Conservation (phyloP, 2,113 vertebrate species). For the Ochotona princeps region DNA sequence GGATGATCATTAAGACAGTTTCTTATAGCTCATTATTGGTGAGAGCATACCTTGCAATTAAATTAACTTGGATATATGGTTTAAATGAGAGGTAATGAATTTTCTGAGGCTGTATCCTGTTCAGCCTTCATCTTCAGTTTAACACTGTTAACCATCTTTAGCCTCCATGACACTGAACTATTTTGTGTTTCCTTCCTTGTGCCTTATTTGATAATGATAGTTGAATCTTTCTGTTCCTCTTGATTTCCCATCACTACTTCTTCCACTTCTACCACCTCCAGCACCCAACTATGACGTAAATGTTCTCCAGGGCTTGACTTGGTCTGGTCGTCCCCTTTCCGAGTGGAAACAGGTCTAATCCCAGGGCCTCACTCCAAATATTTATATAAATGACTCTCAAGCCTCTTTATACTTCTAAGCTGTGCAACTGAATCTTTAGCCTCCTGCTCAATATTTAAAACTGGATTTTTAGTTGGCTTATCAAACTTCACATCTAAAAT, state of each 20-base stretch:
- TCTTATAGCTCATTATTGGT: background rate
- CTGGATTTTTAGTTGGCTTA: background rate
- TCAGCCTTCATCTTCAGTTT: background rate
- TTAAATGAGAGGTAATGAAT: background rate
- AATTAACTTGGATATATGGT: constrained; percentile 35
- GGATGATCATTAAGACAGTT: background rate
- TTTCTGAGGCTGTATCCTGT: background rate
- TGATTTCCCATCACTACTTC: background rate
- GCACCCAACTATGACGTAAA: background rate
- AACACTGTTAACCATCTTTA: background rate
- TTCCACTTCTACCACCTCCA: background rate
- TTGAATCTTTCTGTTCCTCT: background rate
- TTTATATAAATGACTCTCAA: background rate
- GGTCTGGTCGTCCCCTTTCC: background rate
- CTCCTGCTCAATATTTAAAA: background rate
- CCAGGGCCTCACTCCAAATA: background rate
- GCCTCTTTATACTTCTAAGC: background rate
- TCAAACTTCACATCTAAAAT: background rate
- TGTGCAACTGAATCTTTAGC: background rate
- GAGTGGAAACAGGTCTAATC: background rate
- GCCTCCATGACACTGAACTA: background rate
- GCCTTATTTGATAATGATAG: background rate
- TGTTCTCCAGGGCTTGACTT: background rate
- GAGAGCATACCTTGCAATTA: constrained; percentile 37
- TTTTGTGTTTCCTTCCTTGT: background rate